Percentiles rank a stretch among this genome's conserved stretches.
Evolutionary conservation across 2,113 vertebrate species (phyloP).

Genomic region (Garra rufa): DNA sequence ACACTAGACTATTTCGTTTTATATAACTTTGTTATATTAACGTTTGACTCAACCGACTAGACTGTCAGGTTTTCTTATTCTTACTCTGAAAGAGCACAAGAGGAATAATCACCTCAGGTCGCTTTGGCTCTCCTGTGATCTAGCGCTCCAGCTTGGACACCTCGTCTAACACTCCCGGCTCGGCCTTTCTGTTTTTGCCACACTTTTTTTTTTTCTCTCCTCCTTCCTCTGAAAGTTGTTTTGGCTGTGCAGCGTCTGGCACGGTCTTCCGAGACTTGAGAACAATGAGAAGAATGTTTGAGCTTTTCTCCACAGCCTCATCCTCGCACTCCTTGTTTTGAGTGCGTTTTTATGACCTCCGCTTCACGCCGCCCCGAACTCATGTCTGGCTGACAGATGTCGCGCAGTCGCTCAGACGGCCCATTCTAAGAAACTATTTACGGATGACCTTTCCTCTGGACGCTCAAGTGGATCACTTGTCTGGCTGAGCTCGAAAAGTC

Average conservation of each 20-base stretch:
- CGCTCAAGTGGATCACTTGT: constrained; percentile 31
- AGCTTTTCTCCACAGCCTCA: constrained; percentile 65
- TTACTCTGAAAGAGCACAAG: constrained; percentile 4
- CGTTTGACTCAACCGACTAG: background rate
- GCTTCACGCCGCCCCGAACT: constrained; percentile 39
- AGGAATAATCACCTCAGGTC: constrained; percentile 15
- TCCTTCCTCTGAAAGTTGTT: constrained; percentile 47
- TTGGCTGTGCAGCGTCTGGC: constrained; percentile 53
- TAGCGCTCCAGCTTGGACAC: background rate
- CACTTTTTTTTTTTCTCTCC: constrained; percentile 13
- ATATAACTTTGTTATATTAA: too few species aligned
- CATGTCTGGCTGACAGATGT: constrained; percentile 46
- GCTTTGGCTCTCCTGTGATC: background rate
- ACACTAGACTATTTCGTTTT: too few species aligned
- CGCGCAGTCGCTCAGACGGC: constrained; percentile 55
- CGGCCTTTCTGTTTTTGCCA: constrained; percentile 23
- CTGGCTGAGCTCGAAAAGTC: background rate
- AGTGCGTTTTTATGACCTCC: constrained; percentile 72
- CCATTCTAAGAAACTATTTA: constrained; percentile 73
- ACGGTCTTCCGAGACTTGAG: constrained; percentile 73
- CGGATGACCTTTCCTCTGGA: constrained; percentile 76
- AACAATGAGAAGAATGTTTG: constrained; percentile 82
- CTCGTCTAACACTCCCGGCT: background rate
- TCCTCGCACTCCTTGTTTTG: constrained; percentile 62
- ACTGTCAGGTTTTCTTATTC: background rate